A percentile compares a stretch with the other conserved stretches of the same genome.
phyloP scores from a whole-genome alignment of 2,797 vertebrate species.

The Myiotriccus ornatus region DNA sequence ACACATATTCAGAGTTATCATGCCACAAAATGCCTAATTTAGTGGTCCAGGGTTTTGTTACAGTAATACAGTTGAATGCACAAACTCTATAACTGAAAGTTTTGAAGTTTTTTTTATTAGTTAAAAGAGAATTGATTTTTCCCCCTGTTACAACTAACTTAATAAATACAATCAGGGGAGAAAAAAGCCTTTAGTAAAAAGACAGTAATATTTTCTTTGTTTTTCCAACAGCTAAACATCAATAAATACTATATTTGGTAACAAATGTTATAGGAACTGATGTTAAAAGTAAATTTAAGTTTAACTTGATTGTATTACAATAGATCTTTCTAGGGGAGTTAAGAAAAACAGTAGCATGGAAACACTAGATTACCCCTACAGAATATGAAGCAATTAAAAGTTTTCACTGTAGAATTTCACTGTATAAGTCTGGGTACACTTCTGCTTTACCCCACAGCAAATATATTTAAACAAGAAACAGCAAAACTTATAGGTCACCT shows the following conservation, averaged over 20 bases:
- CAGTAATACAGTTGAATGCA: not conserved
- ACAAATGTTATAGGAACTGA: not conserved
- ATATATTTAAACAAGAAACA: not conserved
- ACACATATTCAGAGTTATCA: not conserved
- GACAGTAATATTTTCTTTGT: fast-evolving
- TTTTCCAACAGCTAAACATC: not conserved
- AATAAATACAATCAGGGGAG: not conserved
- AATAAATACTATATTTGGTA: not conserved
- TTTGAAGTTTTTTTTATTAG: not conserved
- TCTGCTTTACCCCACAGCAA: not conserved
- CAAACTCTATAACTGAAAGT: not conserved
- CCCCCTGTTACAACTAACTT: not conserved
- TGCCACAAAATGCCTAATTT: not conserved
- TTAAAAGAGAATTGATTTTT: not conserved
- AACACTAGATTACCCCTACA: not conserved
- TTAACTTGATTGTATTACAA: not conserved
- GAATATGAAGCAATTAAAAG: not conserved
- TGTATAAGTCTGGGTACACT: not conserved
- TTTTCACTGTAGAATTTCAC: not conserved
- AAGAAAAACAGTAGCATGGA: not conserved
- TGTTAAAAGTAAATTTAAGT: not conserved
- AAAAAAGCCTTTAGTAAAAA: not conserved
- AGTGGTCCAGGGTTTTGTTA: not conserved
- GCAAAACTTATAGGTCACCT: not conserved
- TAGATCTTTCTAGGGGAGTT: not conserved